These are phyloP conservation scores for Asobara japonica DNA, from an alignment of 1,140 invertebrate species.

Conservation along the genomic window DNA sequence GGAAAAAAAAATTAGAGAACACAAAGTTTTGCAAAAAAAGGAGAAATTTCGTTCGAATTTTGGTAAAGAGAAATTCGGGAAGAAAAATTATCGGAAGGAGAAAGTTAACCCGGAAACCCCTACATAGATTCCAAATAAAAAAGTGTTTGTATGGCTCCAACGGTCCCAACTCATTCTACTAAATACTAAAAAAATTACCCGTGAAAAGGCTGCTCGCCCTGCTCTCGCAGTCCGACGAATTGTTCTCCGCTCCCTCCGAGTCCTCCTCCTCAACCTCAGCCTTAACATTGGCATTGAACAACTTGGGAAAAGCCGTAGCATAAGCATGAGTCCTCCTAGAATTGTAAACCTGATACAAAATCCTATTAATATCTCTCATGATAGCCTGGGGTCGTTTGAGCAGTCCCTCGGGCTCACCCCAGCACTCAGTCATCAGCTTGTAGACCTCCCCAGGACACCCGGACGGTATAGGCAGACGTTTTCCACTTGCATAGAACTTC, in stretches of 20 bases:
- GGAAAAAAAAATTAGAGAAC: too few relatives aligned
- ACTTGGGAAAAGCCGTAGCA: constrained; percentile 65
- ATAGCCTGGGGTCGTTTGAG: constrained; percentile 82
- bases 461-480: constrained; percentile 77
- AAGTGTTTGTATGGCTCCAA: too few relatives aligned
- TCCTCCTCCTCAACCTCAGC: constrained; percentile 41
- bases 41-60: too few relatives aligned
- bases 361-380: constrained; percentile 84
- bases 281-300: constrained; percentile 42
- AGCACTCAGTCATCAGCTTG: constrained; percentile 86
- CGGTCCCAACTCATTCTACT: too few relatives aligned
- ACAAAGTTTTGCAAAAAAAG: too few relatives aligned
- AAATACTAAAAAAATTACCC: too few relatives aligned
- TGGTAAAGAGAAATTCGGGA: too few relatives aligned
- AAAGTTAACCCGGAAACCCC: too few relatives aligned
- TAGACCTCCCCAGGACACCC: constrained; percentile 85
- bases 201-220: constrained; percentile 50
- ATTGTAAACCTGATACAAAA: constrained; percentile 77
- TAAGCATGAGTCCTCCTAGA: constrained; percentile 71
- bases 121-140: too few relatives aligned
- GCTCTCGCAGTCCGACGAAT: constrained; percentile 50
- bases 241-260: constrained; percentile 37
- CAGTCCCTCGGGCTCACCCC: constrained; percentile 78
- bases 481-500: constrained; percentile 75
- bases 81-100: too few relatives aligned